These are phyloP conservation scores for Prochilodus magdalenae DNA, from an alignment of 2,113 vertebrate genomes.

Conservation along the genomic window DNA sequence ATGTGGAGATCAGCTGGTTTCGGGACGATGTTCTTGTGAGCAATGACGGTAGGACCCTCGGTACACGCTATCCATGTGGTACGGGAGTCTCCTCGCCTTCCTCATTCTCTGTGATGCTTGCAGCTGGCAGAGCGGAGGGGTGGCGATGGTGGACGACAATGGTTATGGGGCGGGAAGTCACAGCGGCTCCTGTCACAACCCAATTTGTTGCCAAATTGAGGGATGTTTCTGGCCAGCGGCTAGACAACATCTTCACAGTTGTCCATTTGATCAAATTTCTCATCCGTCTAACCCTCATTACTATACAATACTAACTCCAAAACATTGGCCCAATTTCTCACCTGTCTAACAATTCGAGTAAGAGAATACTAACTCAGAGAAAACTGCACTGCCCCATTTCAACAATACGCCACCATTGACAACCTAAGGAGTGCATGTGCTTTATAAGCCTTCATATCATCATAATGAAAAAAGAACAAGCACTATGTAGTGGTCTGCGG, in stretches of 20 bases:
- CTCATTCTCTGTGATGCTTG: slow-evolving; percentile 32
- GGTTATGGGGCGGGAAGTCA: slow-evolving; percentile 9
- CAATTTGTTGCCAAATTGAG: slow-evolving; percentile 41
- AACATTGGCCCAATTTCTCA: not conserved
- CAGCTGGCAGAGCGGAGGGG: slow-evolving; percentile 26
- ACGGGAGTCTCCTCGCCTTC: slow-evolving; percentile 28
- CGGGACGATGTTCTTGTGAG: slow-evolving; percentile 43
- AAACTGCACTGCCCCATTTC: not conserved
- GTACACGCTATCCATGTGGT: slow-evolving; percentile 33
- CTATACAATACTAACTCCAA: not conserved
- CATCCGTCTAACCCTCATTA: not conserved
- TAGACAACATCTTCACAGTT: slow-evolving; percentile 34
- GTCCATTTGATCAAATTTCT: not conserved
- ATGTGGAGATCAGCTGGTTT: slow-evolving; percentile 68
- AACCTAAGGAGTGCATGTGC: slow-evolving; percentile 19
- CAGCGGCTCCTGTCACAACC: not conserved
- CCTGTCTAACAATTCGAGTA: not conserved
- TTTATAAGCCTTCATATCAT: not conserved
- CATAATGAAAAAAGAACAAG: not conserved
- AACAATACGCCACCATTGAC: slow-evolving; percentile 49
- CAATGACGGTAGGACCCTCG: slow-evolving; percentile 62
- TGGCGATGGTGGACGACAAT: slow-evolving; percentile 37
- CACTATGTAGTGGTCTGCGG: not conserved
- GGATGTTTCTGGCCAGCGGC: slow-evolving; percentile 18
- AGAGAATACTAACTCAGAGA: slow-evolving; percentile 3